Conservation (phyloP, 2,113 vertebrate species). For the Rhizomys pruinosus region DNA sequence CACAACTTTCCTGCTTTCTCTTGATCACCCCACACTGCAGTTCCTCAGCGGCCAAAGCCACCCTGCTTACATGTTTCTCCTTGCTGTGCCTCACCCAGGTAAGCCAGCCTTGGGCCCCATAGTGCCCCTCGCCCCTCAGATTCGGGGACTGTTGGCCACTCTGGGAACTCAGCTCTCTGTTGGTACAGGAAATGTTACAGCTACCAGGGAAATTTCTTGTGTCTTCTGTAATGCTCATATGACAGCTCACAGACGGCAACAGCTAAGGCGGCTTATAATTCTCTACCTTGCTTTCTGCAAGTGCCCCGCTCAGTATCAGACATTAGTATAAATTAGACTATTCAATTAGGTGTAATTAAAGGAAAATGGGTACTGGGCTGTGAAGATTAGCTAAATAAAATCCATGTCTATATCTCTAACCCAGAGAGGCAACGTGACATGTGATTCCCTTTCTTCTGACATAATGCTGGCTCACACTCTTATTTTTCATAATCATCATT, state of each 20-base stretch:
- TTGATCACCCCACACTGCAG: no score
- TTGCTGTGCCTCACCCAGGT: no score
- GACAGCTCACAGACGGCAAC: not conserved
- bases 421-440: not conserved
- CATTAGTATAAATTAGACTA: conserved; percentile 15
- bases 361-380: not conserved
- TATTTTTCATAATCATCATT: conserved; percentile 66
- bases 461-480: conserved; percentile 33
- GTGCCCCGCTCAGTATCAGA: not conserved
- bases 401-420: not conserved
- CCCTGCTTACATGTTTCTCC: no score
- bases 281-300: not conserved
- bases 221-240: not conserved
- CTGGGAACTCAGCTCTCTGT: no score
- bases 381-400: conserved; percentile 33
- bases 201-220: not conserved
- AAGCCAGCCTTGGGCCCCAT: no score
- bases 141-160: no score
- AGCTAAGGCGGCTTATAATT: not conserved
- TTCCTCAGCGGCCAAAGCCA: no score
- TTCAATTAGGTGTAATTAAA: conserved; percentile 50
- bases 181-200: no score
- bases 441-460: conserved; percentile 40
- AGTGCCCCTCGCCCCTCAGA: no score
- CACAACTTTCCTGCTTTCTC: no score